These are phyloP conservation scores for Mesitornis unicolor DNA, from an alignment of 2,113 vertebrate species.

Conservation along the genomic window DNA sequence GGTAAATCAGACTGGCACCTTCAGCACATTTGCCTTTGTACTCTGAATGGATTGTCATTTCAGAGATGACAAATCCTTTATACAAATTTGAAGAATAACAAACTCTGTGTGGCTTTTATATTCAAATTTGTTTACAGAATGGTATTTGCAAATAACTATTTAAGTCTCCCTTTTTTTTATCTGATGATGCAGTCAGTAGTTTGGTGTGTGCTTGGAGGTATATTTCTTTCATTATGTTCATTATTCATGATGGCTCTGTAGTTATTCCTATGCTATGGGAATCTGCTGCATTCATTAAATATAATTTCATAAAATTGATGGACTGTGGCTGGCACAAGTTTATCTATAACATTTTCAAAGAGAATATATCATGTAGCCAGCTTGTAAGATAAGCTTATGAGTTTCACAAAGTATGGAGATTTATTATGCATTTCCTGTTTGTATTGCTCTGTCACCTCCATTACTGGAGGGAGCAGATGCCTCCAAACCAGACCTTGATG, in stretches of 20 bases:
- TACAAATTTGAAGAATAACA: constrained; percentile 52
- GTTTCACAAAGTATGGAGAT: constrained; percentile 9
- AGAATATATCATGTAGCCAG: neutral
- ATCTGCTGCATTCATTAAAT: constrained; percentile 64
- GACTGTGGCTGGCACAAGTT: constrained; percentile 29
- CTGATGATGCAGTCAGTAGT: constrained; percentile 19
- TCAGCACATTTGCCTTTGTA: constrained; percentile 22
- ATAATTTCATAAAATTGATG: constrained; percentile 56
- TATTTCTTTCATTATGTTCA: constrained; percentile 58
- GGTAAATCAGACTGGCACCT: constrained; percentile 20
- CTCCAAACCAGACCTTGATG: neutral
- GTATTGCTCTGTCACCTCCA: neutral
- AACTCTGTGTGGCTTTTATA: constrained; percentile 60
- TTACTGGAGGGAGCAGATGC: neutral
- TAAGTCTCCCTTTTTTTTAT: constrained; percentile 34
- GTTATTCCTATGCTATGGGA: constrained; percentile 31
- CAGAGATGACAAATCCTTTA: constrained; percentile 40
- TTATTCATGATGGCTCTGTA: constrained; percentile 44
- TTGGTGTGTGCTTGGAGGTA: constrained; percentile 30
- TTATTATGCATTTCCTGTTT: neutral
- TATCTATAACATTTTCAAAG: constrained; percentile 35
- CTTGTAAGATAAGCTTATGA: neutral
- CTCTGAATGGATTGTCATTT: constrained; percentile 40
- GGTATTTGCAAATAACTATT: constrained; percentile 54
- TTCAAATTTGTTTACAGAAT: constrained; percentile 65